These are phyloP conservation scores for Parauchenoglanis ngamensis DNA, from an alignment of 2,797 vertebrate species.

Conservation along the genomic window DNA sequence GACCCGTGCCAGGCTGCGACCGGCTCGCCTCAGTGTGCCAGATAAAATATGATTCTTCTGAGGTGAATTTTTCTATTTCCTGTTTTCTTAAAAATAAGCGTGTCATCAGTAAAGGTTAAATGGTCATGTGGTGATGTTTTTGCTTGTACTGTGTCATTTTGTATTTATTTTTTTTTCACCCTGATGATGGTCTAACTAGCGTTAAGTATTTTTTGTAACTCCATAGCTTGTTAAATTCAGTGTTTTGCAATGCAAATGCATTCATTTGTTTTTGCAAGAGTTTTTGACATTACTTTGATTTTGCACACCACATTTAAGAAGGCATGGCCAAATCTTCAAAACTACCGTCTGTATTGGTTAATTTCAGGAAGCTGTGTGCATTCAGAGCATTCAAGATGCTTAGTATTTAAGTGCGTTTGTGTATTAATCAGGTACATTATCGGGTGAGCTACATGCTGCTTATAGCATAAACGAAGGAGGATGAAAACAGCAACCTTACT, in stretches of 20 bases:
- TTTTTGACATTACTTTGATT: no score
- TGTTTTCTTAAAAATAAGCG: no score
- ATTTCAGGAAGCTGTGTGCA: background rate
- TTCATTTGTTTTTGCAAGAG: no score
- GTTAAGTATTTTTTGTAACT: background rate
- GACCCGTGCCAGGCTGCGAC: slow-evolving; percentile 82
- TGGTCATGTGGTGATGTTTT: no score
- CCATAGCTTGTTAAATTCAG: background rate
- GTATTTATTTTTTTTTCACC: no score
- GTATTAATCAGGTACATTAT: background rate
- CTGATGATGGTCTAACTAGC: background rate
- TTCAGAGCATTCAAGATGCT: background rate
- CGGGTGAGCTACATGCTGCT: background rate
- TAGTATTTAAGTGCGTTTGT: background rate
- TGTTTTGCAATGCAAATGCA: background rate
- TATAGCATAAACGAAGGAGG: background rate
- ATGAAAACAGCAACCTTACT: background rate
- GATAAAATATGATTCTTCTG: slow-evolving; percentile 71
- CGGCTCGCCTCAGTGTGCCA: slow-evolving; percentile 84
- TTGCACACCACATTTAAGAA: background rate
- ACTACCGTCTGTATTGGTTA: background rate
- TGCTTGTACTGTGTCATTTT: no score
- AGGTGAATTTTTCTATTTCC: slow-evolving; percentile 68
- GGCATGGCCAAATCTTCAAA: background rate
- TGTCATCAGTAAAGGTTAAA: background rate